A percentile compares a stretch with the other conserved stretches of the same genome.
Evolutionary conservation across 1,140 invertebrate species (phyloP).

Genomic region (Drosophila watanabei): DNA sequence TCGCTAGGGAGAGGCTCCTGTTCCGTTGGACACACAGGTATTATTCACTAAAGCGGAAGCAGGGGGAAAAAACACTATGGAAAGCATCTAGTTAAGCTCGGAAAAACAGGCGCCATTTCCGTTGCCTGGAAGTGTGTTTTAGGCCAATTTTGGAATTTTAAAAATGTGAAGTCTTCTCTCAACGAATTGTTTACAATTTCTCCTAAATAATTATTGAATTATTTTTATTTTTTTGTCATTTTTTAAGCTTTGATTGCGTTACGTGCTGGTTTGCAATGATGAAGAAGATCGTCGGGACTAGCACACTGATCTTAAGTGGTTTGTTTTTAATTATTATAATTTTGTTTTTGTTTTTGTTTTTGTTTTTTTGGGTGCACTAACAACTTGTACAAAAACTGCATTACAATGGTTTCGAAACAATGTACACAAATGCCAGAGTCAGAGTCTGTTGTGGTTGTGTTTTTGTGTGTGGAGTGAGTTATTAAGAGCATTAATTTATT

Average conservation of each 20-base stretch:
- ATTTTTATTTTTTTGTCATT: not conserved
- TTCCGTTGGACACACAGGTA: constrained; percentile 4
- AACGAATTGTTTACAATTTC: not conserved
- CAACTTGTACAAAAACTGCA: constrained; percentile 54
- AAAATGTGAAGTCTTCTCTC: no score
- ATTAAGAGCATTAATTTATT: no score
- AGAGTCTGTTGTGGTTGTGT: constrained; percentile 7
- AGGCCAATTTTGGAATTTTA: not conserved
- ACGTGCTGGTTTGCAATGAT: constrained; percentile 16
- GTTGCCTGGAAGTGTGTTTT: constrained; percentile 1
- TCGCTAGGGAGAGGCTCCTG: not conserved
- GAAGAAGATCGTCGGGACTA: constrained; percentile 10
- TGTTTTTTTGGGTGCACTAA: constrained; percentile 46
- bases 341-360: not conserved
- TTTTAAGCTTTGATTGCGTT: not conserved
- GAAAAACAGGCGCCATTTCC: not conserved
- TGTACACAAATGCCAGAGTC: constrained; percentile 31
- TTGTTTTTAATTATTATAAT: not conserved
- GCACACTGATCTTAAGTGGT: constrained; percentile 13
- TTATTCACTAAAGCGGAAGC: constrained; percentile 27
- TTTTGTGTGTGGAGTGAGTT: not conserved
- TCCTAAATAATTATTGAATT: not conserved
- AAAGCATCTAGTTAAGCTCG: constrained; percentile 26
- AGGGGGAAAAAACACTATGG: constrained; percentile 23
- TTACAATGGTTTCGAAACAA: constrained; percentile 39